Base-by-base conservation (phyloP, 2,113 vertebrate species). In the Cyprinodon variegatus region DNA sequence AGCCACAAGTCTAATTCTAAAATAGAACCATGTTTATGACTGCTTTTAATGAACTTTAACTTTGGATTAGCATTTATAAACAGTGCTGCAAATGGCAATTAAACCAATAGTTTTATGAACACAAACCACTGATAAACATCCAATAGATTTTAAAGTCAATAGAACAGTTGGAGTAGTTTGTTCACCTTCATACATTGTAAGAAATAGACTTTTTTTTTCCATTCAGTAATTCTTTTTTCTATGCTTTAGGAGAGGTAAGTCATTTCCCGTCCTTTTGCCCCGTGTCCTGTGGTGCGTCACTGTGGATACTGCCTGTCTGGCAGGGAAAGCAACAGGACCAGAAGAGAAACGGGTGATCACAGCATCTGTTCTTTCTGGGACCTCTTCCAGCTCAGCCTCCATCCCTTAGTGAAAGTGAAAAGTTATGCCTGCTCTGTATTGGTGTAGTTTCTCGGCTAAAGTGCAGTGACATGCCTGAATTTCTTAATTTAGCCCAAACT, bases 351-450 rank as follows among this genome's bases (percentile, higher is more conserved):
- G 57, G 79, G 74, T 80, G 85, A 85, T 60, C 22, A 10, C 29
- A 70, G 72, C 87, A 88, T 79, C 85, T 89, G 82, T 61, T 82
- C 76, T 68, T 67, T 20, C 77, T 77, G 78, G 77, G 66, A 72
- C 22, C 20, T 22, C 0, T 38, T 83, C 81, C 77, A 85, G 74
- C 76, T 78, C 20, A 43, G 17, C 62, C 53, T 76, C 66, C 46
- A 36, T 61, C n/a, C n/a, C 9, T 45, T 57, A 29, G 29, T 20
- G 61, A 76, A 1, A 57, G 39, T 0, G 0, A 48, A 1, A 77
- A 64, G 40, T 60, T 41, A 11, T 50, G 22, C 41, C 15, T 53
- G 14, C 13, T 48, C 15, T 53, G 14, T 11, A 39, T 68, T 67
- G 20, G 48, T 38, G 11, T 46, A 6, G 48, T 61, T 67, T 67